A percentile compares a stretch with the other conserved stretches of the same genome.
phyloP scores from a whole-genome alignment of 2,888 invertebrate genomes.

The Nyleta sp. region DNA sequence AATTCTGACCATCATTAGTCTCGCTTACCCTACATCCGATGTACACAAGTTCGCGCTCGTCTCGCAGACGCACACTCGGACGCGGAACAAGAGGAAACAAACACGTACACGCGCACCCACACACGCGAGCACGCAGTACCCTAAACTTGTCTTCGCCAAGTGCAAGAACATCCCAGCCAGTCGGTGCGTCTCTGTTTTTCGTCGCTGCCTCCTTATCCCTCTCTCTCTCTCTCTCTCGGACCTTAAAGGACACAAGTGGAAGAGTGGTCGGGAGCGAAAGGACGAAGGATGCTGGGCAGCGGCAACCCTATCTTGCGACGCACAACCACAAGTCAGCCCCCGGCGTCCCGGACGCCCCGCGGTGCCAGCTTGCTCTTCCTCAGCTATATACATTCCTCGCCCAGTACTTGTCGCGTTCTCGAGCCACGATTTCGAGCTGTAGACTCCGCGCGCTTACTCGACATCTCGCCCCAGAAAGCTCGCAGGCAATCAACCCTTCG shows the following conservation, averaged over 20 bases:
- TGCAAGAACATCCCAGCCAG: constrained; percentile 75
- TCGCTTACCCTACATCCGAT: constrained; percentile 62
- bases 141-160: constrained; percentile 71
- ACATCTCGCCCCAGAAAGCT: constrained; percentile 72
- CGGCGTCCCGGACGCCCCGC: constrained; percentile 68
- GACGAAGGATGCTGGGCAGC: constrained; percentile 69
- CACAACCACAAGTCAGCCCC: constrained; percentile 80
- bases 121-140: constrained; percentile 56
- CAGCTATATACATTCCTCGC: constrained; percentile 67
- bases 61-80: constrained; percentile 45
- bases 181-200: constrained; percentile 48
- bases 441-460: constrained; percentile 51
- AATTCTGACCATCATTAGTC: constrained; percentile 65
- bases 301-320: constrained; percentile 80
- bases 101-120: constrained; percentile 58
- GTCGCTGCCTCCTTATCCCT: constrained; percentile 30
- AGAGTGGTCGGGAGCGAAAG: constrained; percentile 65
- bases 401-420: constrained; percentile 71
- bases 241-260: constrained; percentile 75
- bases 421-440: constrained; percentile 64
- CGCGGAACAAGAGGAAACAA: constrained; percentile 43
- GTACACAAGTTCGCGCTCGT: constrained; percentile 48
- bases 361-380: constrained; percentile 64
- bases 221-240: constrained; percentile 63
- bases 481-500: constrained; percentile 79